Evolutionary conservation across 2,888 invertebrate species (phyloP).

Genomic region (Rhagonycha lutea): DNA sequence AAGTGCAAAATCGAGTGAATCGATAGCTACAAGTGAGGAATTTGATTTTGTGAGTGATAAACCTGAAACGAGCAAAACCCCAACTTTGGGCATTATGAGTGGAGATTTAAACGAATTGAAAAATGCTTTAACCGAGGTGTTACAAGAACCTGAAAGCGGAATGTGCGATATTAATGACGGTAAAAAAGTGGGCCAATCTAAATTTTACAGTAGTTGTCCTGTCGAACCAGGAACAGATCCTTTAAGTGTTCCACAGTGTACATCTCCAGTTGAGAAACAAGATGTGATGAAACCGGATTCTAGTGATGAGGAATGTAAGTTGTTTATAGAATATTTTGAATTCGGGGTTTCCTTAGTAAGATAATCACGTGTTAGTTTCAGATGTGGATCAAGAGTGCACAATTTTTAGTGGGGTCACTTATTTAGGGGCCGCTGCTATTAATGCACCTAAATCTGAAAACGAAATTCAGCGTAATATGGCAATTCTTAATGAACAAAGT

Average conservation of each 20-base stretch:
- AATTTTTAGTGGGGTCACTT: conserved; percentile 90
- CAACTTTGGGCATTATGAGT: conserved; percentile 64
- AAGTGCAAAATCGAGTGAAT: conserved; percentile 72
- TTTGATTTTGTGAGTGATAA: conserved; percentile 69
- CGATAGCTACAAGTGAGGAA: conserved; percentile 71
- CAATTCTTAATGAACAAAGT: conserved; percentile 81
- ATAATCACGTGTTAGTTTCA: conserved; percentile 60
- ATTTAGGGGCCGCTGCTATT: conserved; percentile 89
- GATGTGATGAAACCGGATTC: conserved; percentile 80
- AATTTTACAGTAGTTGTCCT: conserved; percentile 55
- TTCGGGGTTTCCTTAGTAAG: background rate
- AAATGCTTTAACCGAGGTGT: conserved; percentile 64
- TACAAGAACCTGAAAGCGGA: conserved; percentile 46
- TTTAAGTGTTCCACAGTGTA: conserved; percentile 32
- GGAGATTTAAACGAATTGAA: conserved; percentile 68
- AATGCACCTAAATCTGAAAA: conserved; percentile 89
- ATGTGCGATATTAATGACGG: conserved; percentile 44
- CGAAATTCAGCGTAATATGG: conserved; percentile 93
- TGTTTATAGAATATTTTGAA: conserved; percentile 11
- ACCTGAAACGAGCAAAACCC: conserved; percentile 55
- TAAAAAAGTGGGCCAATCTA: conserved; percentile 58
- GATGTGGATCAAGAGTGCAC: conserved; percentile 89
- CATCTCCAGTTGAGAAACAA: conserved; percentile 68
- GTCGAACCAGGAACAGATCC: conserved; percentile 49
- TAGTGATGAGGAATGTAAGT: conserved; percentile 73